These are phyloP conservation scores for Progne subis DNA, from an alignment of 2,113 vertebrate species.

Conservation along the genomic window DNA sequence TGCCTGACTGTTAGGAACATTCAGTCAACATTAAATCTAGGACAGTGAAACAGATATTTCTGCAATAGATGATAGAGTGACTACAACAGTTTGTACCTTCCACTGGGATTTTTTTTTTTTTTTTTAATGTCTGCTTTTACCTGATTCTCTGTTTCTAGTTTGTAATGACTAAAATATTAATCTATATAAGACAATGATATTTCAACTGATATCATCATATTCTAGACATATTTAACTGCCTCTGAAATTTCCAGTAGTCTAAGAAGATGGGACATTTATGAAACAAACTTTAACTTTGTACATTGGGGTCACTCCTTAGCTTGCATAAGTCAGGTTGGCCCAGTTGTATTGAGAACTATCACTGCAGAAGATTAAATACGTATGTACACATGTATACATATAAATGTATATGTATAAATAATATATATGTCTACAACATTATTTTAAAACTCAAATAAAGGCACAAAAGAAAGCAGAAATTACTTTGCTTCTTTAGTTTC, in stretches of 20 bases:
- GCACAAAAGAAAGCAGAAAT: neutral
- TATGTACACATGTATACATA: neutral
- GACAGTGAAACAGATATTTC: neutral
- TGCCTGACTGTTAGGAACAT: neutral
- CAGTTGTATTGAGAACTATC: neutral
- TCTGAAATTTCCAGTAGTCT: neutral
- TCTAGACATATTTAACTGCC: neutral
- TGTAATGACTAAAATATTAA: neutral
- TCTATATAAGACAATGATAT: neutral
- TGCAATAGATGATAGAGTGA: neutral
- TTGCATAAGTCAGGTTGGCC: neutral
- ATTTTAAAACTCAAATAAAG: neutral
- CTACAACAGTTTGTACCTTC: neutral
- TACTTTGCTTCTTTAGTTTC: neutral
- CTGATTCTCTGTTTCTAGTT: neutral
- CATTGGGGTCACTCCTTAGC: rapidly evolving
- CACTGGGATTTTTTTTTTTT: neutral
- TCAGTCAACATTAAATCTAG: neutral
- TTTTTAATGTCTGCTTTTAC: neutral
- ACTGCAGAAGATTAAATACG: neutral
- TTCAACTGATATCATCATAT: neutral
- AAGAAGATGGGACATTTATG: neutral
- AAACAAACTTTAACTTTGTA: neutral
- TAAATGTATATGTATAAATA: neutral
- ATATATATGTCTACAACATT: neutral